These are phyloP conservation scores for Helicoverpa zea DNA, from an alignment of 1,140 invertebrate species.

Conservation along the genomic window DNA sequence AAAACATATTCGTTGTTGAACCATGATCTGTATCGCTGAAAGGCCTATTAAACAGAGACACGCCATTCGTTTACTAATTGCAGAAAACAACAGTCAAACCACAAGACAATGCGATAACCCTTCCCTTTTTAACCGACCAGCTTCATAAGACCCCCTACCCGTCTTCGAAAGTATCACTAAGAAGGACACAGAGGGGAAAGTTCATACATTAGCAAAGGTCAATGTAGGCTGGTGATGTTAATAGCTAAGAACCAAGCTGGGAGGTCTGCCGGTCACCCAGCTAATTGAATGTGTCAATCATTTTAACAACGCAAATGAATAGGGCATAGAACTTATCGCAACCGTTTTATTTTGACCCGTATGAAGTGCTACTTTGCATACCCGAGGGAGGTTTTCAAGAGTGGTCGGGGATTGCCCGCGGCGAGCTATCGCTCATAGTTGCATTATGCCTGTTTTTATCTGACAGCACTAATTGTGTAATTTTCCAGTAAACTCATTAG, in stretches of 20 bases:
- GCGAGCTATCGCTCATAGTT: slow-evolving; percentile 73
- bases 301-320: slow-evolving; percentile 87
- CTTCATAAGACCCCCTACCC: slow-evolving; percentile 57
- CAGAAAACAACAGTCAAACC: slow-evolving; percentile 84
- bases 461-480: slow-evolving; percentile 79
- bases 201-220: slow-evolving; percentile 54
- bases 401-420: slow-evolving; percentile 71
- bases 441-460: slow-evolving; percentile 76
- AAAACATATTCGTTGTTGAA: slow-evolving; percentile 48
- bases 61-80: slow-evolving; percentile 80
- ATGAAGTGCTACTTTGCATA: slow-evolving; percentile 42
- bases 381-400: slow-evolving; percentile 56
- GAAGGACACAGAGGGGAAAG: slow-evolving; percentile 6
- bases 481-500: slow-evolving; percentile 82
- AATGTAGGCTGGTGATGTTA: slow-evolving; percentile 61
- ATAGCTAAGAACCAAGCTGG: slow-evolving; percentile 81
- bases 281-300: slow-evolving; percentile 88
- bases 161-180: slow-evolving; percentile 21
- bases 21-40: slow-evolving; percentile 67
- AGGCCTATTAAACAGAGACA: slow-evolving; percentile 81
- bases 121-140: slow-evolving; percentile 65
- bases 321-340: slow-evolving; percentile 75
- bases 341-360: slow-evolving; percentile 71
- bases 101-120: slow-evolving; percentile 71
- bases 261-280: slow-evolving; percentile 85